Evolutionary conservation across 2,113 vertebrate species (phyloP).

Genomic region (Pseudopodoces humilis): DNA sequence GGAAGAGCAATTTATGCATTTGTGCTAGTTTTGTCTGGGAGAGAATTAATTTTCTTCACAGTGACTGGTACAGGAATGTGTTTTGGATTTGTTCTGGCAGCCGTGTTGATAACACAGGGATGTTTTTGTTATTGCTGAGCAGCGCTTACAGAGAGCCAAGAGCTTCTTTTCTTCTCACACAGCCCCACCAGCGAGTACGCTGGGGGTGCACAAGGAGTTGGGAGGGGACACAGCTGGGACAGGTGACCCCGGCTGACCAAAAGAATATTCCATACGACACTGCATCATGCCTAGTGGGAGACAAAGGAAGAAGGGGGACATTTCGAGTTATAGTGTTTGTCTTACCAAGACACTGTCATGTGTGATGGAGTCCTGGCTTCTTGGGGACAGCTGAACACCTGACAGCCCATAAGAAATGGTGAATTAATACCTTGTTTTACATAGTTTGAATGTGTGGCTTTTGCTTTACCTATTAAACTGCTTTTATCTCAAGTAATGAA

Average conservation of each 20-base stretch:
- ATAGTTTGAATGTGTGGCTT: not conserved
- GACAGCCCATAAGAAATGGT: not conserved
- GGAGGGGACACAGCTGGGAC: not conserved
- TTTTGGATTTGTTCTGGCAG: not conserved
- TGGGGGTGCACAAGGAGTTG: not conserved
- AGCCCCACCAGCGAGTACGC: rapidly evolving
- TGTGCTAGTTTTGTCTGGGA: not conserved
- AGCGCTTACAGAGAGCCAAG: not conserved
- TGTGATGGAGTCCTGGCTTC: not conserved
- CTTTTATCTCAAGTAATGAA: not conserved
- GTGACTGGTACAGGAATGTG: not conserved
- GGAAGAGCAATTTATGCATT: not conserved
- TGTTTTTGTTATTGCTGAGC: not conserved
- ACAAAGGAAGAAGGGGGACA: not conserved
- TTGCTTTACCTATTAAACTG: not conserved
- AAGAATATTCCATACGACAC: not conserved
- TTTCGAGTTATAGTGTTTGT: rapidly evolving
- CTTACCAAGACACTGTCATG: not conserved
- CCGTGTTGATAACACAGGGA: not conserved
- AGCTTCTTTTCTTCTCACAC: not conserved
- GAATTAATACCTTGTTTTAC: not conserved
- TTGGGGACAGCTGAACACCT: not conserved
- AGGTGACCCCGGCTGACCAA: rapidly evolving
- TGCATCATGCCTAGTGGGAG: not conserved
- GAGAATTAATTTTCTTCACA: not conserved